Evolutionary conservation across 2,113 vertebrate species (phyloP).

Genomic region (Trichechus manatus): DNA sequence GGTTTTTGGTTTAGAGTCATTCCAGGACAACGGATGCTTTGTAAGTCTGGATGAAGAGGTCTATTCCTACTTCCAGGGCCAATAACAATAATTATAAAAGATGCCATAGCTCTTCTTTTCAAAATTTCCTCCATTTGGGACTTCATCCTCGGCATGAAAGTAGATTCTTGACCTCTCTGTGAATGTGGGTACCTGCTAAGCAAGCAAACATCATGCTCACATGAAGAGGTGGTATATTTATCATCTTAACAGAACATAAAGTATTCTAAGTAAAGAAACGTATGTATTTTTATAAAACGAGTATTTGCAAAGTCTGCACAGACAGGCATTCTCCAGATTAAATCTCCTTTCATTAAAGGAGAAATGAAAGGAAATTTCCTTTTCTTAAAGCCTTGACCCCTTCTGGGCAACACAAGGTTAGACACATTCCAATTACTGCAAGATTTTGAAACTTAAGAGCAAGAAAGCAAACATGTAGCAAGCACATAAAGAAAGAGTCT

Average conservation of each 20-base stretch:
- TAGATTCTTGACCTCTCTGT: not conserved
- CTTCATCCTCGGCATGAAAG: slow-evolving; percentile 7
- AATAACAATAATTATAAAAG: slow-evolving; percentile 13
- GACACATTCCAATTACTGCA: not conserved
- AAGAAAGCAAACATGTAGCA: slow-evolving; percentile 37
- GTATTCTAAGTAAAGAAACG: slow-evolving; percentile 21
- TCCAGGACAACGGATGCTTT: not conserved
- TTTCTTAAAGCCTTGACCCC: not conserved
- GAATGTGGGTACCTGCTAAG: not conserved
- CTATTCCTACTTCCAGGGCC: not conserved
- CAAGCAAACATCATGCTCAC: not conserved
- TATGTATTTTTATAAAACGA: slow-evolving; percentile 18
- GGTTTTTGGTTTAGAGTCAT: not conserved
- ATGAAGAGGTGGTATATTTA: not conserved
- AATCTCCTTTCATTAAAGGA: not conserved
- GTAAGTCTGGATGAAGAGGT: not conserved
- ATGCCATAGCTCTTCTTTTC: slow-evolving; percentile 22
- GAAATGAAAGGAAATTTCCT: not conserved
- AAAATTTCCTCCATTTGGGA: slow-evolving; percentile 36
- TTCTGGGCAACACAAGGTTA: not conserved
- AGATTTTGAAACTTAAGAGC: slow-evolving; percentile 41
- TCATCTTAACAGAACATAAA: not conserved
- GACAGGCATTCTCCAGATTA: not conserved
- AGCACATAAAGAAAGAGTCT: not conserved
- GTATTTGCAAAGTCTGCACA: not conserved